Evolutionary conservation across 2,113 vertebrate species (phyloP).

Genomic region (Bubo scandiacus): DNA sequence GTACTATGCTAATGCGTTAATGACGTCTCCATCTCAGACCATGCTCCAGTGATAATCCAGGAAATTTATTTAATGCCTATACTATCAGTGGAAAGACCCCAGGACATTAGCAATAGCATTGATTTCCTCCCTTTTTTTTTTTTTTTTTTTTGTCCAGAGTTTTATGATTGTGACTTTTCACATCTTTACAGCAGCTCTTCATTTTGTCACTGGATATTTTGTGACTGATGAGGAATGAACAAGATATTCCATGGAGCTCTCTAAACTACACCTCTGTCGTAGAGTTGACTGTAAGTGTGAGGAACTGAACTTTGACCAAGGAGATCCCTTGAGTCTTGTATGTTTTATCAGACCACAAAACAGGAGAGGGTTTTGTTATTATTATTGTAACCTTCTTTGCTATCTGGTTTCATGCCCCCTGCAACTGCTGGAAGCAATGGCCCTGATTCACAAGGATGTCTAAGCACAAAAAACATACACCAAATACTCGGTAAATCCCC

Average conservation of each 20-base stretch:
- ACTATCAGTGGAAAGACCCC: not conserved
- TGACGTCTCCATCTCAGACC: not conserved
- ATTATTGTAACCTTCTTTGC: not conserved
- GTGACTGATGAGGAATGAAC: not conserved
- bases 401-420: not conserved
- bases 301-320: slow-evolving; percentile 17
- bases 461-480: not conserved
- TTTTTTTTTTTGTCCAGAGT: too few relatives aligned
- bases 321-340: not conserved
- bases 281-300: not conserved
- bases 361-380: not conserved
- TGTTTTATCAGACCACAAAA: not conserved
- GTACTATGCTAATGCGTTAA: fast-evolving
- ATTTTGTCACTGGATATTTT: not conserved
- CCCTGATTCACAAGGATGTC: not conserved
- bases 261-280: not conserved
- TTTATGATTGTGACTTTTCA: not conserved
- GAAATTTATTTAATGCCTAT: not conserved
- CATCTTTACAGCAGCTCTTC: not conserved
- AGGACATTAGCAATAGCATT: not conserved
- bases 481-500: not conserved
- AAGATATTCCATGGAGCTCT: not conserved
- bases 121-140: not conserved
- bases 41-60: not conserved
- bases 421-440: not conserved